A percentile compares a stretch with the other conserved stretches of the same genome.
Evolutionary conservation across 2,888 invertebrate species (phyloP).

Genomic region (Drosophila prolongata): DNA sequence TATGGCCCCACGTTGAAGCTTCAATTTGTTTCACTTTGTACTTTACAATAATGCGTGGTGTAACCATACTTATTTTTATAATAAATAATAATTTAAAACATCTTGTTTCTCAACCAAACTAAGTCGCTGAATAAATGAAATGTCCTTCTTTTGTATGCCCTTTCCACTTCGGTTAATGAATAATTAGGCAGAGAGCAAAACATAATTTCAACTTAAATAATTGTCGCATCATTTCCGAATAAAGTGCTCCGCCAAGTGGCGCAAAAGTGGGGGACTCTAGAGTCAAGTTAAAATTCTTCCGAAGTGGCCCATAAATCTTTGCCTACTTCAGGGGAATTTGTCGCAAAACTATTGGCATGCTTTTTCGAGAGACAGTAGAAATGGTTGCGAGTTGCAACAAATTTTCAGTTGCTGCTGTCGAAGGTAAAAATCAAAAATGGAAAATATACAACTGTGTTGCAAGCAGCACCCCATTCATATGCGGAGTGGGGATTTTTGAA

Average conservation of each 20-base stretch:
- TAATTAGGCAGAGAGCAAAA: slow-evolving; percentile 2
- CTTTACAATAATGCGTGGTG: too few relatives aligned
- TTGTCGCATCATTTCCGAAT: slow-evolving; percentile 4
- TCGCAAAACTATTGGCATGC: neutral
- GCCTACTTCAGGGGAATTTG: slow-evolving; percentile 11
- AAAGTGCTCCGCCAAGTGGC: neutral
- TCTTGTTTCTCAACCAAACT: neutral
- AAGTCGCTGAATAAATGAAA: neutral
- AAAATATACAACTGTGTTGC: neutral
- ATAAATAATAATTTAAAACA: too few relatives aligned
- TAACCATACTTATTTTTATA: too few relatives aligned
- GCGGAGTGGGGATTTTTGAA: neutral
- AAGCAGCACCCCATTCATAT: neutral
- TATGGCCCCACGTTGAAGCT: neutral
- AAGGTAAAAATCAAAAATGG: slow-evolving; percentile 32
- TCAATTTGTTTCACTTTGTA: too few relatives aligned
- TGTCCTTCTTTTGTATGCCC: neutral
- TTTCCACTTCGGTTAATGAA: neutral
- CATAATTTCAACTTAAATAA: slow-evolving; percentile 1
- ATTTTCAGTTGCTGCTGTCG: neutral
- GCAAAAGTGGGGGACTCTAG: neutral
- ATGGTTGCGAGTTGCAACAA: neutral
- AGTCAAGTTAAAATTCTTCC: neutral
- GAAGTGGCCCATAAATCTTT: neutral
- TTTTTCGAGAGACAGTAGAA: neutral